Percentiles rank a stretch among this genome's conserved stretches.
phyloP scores from a whole-genome alignment of 2,797 vertebrate species.

The Pantherophis alleghaniensis region DNA sequence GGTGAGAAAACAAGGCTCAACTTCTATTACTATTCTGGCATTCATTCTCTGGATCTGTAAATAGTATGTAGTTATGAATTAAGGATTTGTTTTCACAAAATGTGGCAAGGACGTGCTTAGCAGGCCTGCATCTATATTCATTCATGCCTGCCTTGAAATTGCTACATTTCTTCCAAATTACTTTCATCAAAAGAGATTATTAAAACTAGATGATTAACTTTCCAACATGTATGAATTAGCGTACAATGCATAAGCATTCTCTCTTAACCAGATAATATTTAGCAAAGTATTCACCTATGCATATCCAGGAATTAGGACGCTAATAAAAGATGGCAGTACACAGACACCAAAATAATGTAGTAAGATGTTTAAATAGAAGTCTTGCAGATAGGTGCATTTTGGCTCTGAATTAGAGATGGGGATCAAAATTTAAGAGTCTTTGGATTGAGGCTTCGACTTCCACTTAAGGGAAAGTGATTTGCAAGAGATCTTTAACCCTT shows the following conservation, averaged over 20 bases:
- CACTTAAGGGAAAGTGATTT: not conserved
- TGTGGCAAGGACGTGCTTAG: conserved; percentile 6
- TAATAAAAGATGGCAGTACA: conserved; percentile 65
- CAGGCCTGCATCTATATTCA: conserved; percentile 40
- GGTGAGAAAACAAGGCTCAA: conserved; percentile 4
- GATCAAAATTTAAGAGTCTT: not conserved
- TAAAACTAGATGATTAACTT: conserved; percentile 67
- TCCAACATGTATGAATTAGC: conserved; percentile 64
- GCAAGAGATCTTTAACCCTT: too few species aligned
- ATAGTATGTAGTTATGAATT: conserved; percentile 25
- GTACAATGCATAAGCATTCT: conserved; percentile 59
- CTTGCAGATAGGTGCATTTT: conserved; percentile 44
- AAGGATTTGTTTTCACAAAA: conserved; percentile 25
- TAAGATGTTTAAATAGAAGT: conserved; percentile 48
- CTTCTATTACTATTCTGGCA: conserved; percentile 15
- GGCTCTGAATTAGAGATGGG: conserved; percentile 21
- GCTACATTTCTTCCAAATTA: conserved; percentile 56
- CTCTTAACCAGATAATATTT: conserved; percentile 58
- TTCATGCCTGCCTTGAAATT: conserved; percentile 38
- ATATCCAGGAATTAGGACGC: conserved; percentile 61
- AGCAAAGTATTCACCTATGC: conserved; percentile 60
- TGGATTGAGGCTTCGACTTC: not conserved
- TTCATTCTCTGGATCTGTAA: not conserved
- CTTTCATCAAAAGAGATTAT: conserved; percentile 65
- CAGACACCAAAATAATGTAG: conserved; percentile 67